Conservation (phyloP, 2,888 invertebrate genomes). For the Spialia ferax region DNA sequence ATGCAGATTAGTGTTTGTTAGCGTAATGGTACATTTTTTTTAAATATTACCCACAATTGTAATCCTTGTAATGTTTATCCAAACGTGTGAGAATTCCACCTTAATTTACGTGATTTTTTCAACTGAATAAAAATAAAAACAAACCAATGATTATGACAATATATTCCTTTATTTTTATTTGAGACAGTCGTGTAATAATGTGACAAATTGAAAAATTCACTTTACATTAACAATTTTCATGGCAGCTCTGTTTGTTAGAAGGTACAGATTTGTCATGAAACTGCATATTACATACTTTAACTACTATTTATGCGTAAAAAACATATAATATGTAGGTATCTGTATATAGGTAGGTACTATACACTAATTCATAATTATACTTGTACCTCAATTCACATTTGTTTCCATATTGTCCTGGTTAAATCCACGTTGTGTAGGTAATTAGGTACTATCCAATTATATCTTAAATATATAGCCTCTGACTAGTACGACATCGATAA, state of each 20-base stretch:
- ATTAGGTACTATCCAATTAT: constrained; percentile 20
- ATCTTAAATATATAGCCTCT: constrained; percentile 39
- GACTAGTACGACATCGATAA: constrained; percentile 47
- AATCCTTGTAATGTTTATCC: constrained; percentile 43
- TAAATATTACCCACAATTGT: constrained; percentile 50
- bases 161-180: constrained; percentile 80
- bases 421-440: constrained; percentile 44
- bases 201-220: constrained; percentile 47
- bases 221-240: constrained; percentile 33
- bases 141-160: constrained; percentile 78
- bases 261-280: constrained; percentile 35
- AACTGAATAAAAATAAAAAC: constrained; percentile 68
- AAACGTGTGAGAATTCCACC: constrained; percentile 47
- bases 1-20: constrained; percentile 43
- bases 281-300: constrained; percentile 23
- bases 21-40: constrained; percentile 46
- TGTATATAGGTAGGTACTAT: constrained; percentile 42
- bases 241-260: constrained; percentile 35
- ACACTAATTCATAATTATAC: constrained; percentile 38
- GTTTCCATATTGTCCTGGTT: constrained; percentile 47
- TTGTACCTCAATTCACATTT: constrained; percentile 39
- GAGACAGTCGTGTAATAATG: constrained; percentile 57
- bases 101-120: constrained; percentile 42
- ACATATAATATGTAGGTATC: constrained; percentile 43
- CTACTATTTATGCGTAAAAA: constrained; percentile 31